Evolutionary conservation across 2,113 vertebrate species (phyloP).

Genomic region (Cyprinus carpio): DNA sequence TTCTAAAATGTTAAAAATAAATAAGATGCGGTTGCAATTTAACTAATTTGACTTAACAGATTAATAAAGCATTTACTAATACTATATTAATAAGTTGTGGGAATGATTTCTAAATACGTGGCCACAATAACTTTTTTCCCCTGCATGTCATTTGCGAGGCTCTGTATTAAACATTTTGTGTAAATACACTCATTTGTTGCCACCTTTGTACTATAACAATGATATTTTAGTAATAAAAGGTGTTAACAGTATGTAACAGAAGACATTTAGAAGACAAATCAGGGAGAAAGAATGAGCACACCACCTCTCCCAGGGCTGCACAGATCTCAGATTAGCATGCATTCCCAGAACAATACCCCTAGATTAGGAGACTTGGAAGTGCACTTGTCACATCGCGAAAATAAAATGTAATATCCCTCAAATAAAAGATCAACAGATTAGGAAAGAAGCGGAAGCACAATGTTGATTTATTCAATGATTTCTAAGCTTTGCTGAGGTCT

Average conservation of each 20-base stretch:
- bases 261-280: constrained; percentile 6
- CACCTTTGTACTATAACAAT: not conserved
- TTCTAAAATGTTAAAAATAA: not conserved
- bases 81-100: not conserved
- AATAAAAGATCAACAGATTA: constrained; percentile 32
- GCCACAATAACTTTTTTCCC: not conserved
- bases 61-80: not conserved
- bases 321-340: constrained; percentile 44
- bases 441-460: not conserved
- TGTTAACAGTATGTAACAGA: not conserved
- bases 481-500: constrained; percentile 9
- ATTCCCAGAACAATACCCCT: constrained; percentile 31
- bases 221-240: not conserved
- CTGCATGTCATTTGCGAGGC: not conserved
- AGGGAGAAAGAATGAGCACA: not conserved
- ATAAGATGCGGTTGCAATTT: not conserved
- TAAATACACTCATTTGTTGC: not conserved
- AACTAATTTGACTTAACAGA: not conserved
- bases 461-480: constrained; percentile 28
- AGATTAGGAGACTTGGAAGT: constrained; percentile 33
- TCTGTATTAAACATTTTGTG: not conserved
- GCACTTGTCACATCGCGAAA: constrained; percentile 14
- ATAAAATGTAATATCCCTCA: not conserved
- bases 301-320: not conserved
- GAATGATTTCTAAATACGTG: not conserved